phyloP scores from a whole-genome alignment of 2,888 invertebrate species.

The Drosophila setosimentum region DNA sequence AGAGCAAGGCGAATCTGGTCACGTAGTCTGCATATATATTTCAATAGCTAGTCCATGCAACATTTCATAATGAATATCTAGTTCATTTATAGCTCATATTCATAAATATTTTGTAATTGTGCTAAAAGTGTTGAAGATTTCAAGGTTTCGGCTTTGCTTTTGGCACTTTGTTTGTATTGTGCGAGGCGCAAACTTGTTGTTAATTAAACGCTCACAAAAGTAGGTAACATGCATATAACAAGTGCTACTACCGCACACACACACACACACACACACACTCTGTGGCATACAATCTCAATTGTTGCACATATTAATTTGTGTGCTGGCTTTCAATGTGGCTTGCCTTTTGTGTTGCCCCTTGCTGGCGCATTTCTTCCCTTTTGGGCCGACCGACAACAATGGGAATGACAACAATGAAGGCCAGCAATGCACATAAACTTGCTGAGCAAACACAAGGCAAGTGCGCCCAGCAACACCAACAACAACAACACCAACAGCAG shows the following conservation, averaged over 20 bases:
- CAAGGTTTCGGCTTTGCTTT: constrained; percentile 58
- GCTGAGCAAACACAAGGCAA: constrained; percentile 64
- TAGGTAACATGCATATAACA: constrained; percentile 75
- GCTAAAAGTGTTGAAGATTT: constrained; percentile 40
- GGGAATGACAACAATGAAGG: constrained; percentile 76
- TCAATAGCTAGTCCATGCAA: not conserved
- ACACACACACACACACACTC: constrained; percentile 5
- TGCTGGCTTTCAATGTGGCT: constrained; percentile 40
- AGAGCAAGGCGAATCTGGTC: not conserved
- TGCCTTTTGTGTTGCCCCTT: constrained; percentile 53
- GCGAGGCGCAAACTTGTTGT: constrained; percentile 66
- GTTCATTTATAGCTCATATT: not conserved
- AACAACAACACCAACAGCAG: constrained; percentile 22
- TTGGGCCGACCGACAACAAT: constrained; percentile 61
- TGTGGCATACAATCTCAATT: constrained; percentile 45
- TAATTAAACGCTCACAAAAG: constrained; percentile 79
- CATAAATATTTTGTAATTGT: not conserved
- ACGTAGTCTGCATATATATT: not conserved
- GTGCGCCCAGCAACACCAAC: constrained; percentile 45
- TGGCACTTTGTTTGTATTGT: constrained; percentile 49
- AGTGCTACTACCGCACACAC: constrained; percentile 26
- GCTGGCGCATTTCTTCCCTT: constrained; percentile 53
- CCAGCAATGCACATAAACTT: constrained; percentile 75
- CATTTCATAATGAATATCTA: not conserved
- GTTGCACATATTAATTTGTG: constrained; percentile 78